Conservation (phyloP, 2,113 vertebrate species). For the Mixornis gularis region DNA sequence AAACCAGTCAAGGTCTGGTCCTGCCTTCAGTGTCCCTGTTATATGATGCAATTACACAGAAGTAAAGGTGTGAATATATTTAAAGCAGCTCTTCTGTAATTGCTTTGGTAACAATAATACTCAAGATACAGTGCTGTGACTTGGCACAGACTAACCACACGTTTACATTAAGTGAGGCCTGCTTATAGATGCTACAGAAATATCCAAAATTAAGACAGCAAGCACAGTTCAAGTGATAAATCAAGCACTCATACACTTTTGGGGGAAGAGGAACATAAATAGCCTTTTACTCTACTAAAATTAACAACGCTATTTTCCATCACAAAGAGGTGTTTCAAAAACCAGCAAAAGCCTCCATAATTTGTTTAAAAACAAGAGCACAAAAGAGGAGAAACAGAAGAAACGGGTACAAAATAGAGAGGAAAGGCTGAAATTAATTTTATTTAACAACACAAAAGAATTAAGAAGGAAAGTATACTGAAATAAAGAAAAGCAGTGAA, state of each 20-base stretch:
- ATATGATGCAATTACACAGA: not conserved
- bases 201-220: not conserved
- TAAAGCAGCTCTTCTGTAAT: not conserved
- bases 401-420: slow-evolving; percentile 15
- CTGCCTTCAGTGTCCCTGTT: not conserved
- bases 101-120: not conserved
- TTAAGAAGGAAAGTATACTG: not conserved
- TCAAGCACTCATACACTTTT: not conserved
- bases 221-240: not conserved
- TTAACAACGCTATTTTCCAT: not conserved
- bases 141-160: not conserved
- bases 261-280: not conserved
- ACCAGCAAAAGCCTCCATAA: not conserved
- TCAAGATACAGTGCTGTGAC: not conserved
- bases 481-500: slow-evolving; percentile 28
- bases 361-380: not conserved
- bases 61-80: not conserved
- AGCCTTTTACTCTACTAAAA: not conserved
- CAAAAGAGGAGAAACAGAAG: not conserved
- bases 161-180: not conserved
- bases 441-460: slow-evolving; percentile 42
- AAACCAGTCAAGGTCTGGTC: not conserved
- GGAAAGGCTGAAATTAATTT: slow-evolving; percentile 42
- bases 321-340: not conserved
- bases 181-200: not conserved